Percentiles rank a stretch among this genome's conserved stretches.
Evolutionary conservation across 2,113 vertebrate species (phyloP).

Genomic region (Ophthalmolycus amberensis): DNA sequence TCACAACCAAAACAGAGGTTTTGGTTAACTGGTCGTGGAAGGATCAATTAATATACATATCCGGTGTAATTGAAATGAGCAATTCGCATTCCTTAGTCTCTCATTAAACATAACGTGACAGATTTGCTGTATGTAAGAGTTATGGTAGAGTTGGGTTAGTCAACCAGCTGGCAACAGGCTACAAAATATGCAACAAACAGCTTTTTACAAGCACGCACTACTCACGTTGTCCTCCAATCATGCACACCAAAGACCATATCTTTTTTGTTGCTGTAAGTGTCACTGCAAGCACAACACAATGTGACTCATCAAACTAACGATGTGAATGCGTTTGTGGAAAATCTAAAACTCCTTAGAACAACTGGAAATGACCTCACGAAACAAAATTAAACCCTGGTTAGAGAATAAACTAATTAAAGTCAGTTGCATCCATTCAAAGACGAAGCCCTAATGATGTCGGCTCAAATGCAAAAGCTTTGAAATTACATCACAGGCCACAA

Average conservation of each 20-base stretch:
- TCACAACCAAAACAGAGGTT: conserved; percentile 42
- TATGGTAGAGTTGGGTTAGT: conserved; percentile 15
- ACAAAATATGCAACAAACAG: conserved; percentile 48
- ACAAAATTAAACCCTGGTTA: conserved; percentile 31
- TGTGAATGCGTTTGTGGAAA: conserved; percentile 34
- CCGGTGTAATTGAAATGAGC: conserved; percentile 30
- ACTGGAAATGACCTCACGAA: conserved; percentile 35
- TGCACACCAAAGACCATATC: not conserved
- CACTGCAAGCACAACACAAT: conserved; percentile 25
- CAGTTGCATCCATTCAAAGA: conserved; percentile 10
- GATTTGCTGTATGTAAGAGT: conserved; percentile 49
- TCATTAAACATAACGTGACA: conserved; percentile 53
- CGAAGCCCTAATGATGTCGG: conserved; percentile 35
- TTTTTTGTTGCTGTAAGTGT: not conserved
- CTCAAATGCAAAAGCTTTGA: conserved; percentile 27
- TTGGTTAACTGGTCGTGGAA: conserved; percentile 48
- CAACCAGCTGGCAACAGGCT: conserved; percentile 11
- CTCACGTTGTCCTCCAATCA: conserved; percentile 17
- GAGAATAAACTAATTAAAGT: conserved; percentile 33
- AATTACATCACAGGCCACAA: conserved; percentile 45
- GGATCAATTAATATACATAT: conserved; percentile 38
- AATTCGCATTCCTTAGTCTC: conserved; percentile 33
- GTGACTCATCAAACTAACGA: conserved; percentile 42
- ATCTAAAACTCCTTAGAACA: not conserved
- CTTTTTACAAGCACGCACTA: not conserved